A percentile compares a stretch with the other conserved stretches of the same genome.
Evolutionary conservation across 2,113 vertebrate genomes (phyloP).

Genomic region (Ascaphus truei): DNA sequence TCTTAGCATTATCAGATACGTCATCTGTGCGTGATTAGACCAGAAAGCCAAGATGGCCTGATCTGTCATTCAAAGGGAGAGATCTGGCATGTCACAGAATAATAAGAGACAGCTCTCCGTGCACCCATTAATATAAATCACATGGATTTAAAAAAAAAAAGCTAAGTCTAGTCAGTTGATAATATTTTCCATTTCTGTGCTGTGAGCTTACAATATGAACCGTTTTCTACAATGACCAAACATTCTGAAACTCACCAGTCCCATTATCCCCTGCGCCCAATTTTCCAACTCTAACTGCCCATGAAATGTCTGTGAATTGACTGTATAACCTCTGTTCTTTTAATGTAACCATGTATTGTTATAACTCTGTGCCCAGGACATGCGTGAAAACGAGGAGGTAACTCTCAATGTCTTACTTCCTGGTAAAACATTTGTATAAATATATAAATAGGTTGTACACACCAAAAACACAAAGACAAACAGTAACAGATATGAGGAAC

Average conservation of each 20-base stretch:
- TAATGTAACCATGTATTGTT: too few relatives aligned
- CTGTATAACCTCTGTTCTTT: too few relatives aligned
- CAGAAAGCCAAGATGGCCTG: conserved; percentile 20
- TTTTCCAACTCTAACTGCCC: too few relatives aligned
- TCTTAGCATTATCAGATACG: conserved; percentile 16
- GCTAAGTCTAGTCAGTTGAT: conserved; percentile 18
- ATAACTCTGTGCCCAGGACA: too few relatives aligned
- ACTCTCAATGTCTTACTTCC: too few relatives aligned
- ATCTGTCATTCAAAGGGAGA: conserved; percentile 30
- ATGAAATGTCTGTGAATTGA: too few relatives aligned
- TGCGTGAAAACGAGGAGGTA: too few relatives aligned
- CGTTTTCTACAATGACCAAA: neutral
- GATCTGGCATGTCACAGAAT: conserved; percentile 24
- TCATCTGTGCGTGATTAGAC: conserved; percentile 28
- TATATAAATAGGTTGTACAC: too few relatives aligned
- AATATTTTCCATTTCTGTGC: neutral
- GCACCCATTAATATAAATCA: conserved; percentile 27
- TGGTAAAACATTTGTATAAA: too few relatives aligned
- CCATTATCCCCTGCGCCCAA: too few relatives aligned
- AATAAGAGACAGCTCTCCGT: conserved; percentile 21
- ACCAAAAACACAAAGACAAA: too few relatives aligned
- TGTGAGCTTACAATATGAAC: neutral
- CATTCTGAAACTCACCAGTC: neutral
- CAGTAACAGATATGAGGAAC: too few relatives aligned
- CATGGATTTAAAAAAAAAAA: conserved; percentile 19